Percentiles rank a stretch among this genome's conserved stretches.
Evolutionary conservation across 2,888 invertebrate species (phyloP).

Genomic region (Pammene aurita): DNA sequence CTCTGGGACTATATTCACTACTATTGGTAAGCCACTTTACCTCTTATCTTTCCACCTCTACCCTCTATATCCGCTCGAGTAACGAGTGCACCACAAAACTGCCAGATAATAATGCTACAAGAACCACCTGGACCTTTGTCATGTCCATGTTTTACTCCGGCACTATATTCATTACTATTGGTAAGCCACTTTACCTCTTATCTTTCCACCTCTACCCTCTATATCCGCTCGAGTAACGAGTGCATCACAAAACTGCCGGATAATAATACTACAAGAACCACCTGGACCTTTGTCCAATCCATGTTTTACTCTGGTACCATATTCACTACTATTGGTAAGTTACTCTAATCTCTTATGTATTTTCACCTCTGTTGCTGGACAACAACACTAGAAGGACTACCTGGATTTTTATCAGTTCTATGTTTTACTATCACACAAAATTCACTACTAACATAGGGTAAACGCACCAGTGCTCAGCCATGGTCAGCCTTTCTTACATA

Average conservation of each 20-base stretch:
- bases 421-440: no score
- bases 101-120: conserved; percentile 70
- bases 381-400: no score
- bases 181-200: conserved; percentile 81
- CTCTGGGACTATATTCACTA: conserved; percentile 94
- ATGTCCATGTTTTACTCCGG: conserved; percentile 94
- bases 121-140: conserved; percentile 91
- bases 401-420: no score
- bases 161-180: conserved; percentile 95
- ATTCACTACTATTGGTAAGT: conserved; percentile 84
- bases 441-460: no score
- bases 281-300: conserved; percentile 93
- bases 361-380: no score
- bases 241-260: conserved; percentile 73
- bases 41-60: no score
- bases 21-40: conserved; percentile 90
- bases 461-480: no score
- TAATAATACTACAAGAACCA: conserved; percentile 74
- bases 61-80: neutral
- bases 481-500: no score
- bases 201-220: no score
- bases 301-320: conserved; percentile 94
- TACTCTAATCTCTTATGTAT: no score
- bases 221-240: conserved; percentile 55
- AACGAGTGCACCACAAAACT: conserved; percentile 73